These are phyloP conservation scores for Motacilla tschutschensis DNA, from an alignment of 2,113 vertebrate genomes.

Conservation along the genomic window DNA sequence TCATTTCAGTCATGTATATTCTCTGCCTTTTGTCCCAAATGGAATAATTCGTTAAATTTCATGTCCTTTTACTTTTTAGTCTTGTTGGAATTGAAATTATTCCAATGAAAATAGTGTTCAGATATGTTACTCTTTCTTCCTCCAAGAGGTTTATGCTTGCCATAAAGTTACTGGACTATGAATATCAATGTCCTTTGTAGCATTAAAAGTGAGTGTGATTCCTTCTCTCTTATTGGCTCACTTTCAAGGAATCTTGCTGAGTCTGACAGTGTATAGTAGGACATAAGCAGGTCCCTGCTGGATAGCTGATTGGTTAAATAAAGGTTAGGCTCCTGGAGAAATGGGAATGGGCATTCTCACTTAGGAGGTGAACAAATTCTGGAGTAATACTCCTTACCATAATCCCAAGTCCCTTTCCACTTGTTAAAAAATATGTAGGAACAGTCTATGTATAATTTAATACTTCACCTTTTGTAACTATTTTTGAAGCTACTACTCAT, in stretches of 20 bases:
- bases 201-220: neutral
- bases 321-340: constrained; percentile 3
- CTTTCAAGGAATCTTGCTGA: constrained; percentile 22
- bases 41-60: neutral
- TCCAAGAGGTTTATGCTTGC: constrained; percentile 38
- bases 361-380: neutral
- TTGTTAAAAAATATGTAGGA: neutral
- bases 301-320: constrained; percentile 14
- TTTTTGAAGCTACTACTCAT: neutral
- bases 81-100: constrained; percentile 44
- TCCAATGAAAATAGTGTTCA: constrained; percentile 46
- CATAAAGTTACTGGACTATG: constrained; percentile 35
- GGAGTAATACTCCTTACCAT: neutral
- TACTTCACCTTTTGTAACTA: neutral
- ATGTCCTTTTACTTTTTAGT: neutral
- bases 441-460: neutral
- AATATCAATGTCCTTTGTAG: constrained; percentile 34
- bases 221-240: neutral
- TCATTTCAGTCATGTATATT: neutral
- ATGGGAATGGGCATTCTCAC: neutral
- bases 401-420: neutral
- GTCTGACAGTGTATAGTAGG: neutral
- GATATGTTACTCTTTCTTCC: constrained; percentile 10
- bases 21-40: neutral
- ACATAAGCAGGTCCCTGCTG: neutral